Evolutionary conservation across 2,113 vertebrate genomes (phyloP).

Genomic region (Gymnorhina tibicen): DNA sequence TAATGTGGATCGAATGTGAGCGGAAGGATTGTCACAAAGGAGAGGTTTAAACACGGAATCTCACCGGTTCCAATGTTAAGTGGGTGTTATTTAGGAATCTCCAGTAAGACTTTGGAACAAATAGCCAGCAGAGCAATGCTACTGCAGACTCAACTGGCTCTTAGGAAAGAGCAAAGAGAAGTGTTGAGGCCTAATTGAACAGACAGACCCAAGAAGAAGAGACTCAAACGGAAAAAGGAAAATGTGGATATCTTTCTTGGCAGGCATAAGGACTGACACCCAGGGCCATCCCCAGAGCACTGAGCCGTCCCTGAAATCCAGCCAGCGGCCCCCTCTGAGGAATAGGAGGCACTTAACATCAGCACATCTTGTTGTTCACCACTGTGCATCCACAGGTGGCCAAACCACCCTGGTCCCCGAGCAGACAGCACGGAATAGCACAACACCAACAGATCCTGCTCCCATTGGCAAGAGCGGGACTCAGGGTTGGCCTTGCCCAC

Average conservation of each 20-base stretch:
- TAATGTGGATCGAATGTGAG: not conserved
- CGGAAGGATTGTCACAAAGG: not conserved
- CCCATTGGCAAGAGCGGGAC: fast-evolving
- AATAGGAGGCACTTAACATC: not conserved
- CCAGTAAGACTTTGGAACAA: not conserved
- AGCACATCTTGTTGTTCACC: not conserved
- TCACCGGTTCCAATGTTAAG: fast-evolving
- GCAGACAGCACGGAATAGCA: fast-evolving
- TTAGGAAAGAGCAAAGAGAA: not conserved
- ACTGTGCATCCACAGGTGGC: not conserved
- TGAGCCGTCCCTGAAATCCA: not conserved
- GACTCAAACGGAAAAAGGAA: not conserved
- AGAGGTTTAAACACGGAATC: not conserved
- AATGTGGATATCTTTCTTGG: not conserved
- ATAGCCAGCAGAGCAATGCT: not conserved
- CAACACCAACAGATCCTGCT: too few species aligned
- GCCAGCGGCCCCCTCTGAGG: not conserved
- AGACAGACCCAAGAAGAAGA: not conserved
- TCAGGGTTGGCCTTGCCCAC: not conserved
- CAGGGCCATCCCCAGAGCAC: too few species aligned
- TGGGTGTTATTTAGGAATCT: not conserved
- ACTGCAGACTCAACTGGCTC: not conserved
- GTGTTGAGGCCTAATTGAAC: not conserved
- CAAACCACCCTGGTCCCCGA: fast-evolving
- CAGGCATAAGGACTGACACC: not conserved